Evolutionary conservation across 2,113 vertebrate species (phyloP).

Genomic region (Otolemur garnettii): DNA sequence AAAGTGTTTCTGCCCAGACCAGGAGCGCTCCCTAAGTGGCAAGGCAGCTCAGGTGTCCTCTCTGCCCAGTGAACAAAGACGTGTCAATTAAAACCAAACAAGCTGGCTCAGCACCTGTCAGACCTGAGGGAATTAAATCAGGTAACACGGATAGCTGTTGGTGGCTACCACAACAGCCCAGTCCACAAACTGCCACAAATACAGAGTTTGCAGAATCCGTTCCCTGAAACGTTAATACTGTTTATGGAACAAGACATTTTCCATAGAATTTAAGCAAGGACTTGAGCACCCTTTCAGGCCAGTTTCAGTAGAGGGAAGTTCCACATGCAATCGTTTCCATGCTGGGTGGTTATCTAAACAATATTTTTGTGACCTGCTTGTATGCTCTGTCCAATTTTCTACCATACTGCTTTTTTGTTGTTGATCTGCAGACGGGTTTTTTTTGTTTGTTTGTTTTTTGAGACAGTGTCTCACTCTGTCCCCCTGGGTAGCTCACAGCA

Average conservation of each 20-base stretch:
- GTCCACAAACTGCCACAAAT: neutral
- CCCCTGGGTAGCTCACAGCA: no score
- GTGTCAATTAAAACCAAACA: neutral
- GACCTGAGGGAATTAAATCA: neutral
- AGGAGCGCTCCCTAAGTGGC: neutral
- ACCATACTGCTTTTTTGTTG: rapidly evolving
- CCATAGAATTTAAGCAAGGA: neutral
- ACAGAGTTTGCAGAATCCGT: neutral
- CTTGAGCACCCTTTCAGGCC: neutral
- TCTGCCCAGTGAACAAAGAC: neutral
- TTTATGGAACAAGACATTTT: neutral
- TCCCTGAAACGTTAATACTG: neutral
- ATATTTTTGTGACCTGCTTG: neutral
- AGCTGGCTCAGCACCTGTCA: neutral
- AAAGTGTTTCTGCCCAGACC: neutral
- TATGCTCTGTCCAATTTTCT: neutral
- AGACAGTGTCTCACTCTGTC: no score
- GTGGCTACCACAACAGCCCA: no score
- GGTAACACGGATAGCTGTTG: neutral
- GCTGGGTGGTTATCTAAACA: neutral
- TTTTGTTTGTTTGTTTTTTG: neutral
- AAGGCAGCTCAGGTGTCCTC: neutral
- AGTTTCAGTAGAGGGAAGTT: neutral
- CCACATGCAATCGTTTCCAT: neutral
- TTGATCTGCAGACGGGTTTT: rapidly evolving